Conservation (phyloP, 2,888 invertebrate species). For the Colletes collaris region DNA sequence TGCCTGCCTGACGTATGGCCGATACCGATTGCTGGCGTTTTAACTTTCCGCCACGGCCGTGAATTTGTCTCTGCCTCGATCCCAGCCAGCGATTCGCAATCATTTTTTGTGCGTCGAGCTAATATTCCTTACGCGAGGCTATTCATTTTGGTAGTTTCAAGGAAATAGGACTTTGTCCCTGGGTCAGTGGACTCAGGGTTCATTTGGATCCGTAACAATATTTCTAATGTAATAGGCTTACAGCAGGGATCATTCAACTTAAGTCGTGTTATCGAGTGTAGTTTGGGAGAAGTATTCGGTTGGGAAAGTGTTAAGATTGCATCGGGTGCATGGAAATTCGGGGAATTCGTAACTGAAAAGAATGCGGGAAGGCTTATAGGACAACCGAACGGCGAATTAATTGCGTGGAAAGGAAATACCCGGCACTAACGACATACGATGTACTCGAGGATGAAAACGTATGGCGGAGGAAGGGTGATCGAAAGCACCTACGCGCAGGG, state of each 20-base stretch:
- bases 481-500: conserved; percentile 71
- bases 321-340: no score
- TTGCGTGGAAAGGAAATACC: conserved; percentile 64
- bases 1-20: conserved; percentile 77
- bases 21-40: conserved; percentile 74
- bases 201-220: no score
- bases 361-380: background rate
- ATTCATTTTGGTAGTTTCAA: no score
- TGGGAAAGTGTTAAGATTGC: no score
- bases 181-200: no score
- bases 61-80: conserved; percentile 40
- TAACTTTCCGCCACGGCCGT: conserved; percentile 68
- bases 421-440: conserved; percentile 48
- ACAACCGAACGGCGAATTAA: conserved; percentile 63
- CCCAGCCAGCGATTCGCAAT: conserved; percentile 2
- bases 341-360: background rate
- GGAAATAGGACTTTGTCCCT: no score
- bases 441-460: conserved; percentile 56
- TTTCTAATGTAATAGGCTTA: no score
- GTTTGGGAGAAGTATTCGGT: no score
- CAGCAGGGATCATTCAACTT: no score
- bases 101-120: background rate
- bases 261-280: no score
- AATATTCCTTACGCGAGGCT: background rate
- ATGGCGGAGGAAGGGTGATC: conserved; percentile 66